Conservation (phyloP, 1,140 invertebrate genomes). For the Rhagoletis zephyria region DNA sequence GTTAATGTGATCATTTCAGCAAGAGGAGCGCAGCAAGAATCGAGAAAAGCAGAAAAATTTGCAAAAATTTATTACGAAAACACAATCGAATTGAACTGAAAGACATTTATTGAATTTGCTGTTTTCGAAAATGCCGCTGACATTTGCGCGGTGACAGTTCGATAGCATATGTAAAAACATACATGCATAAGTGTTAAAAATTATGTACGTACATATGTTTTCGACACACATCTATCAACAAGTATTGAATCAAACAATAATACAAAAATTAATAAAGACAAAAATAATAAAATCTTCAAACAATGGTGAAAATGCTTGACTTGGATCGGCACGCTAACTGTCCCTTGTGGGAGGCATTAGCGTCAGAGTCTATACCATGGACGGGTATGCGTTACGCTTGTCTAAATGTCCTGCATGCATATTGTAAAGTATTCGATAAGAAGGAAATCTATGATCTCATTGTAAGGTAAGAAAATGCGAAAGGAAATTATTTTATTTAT, state of each 20-base stretch:
- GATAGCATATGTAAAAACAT: not conserved
- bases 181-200: too few species aligned
- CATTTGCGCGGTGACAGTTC: not conserved
- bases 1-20: not conserved
- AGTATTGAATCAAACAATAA: slow-evolving; percentile 9
- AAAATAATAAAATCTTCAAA: slow-evolving; percentile 58
- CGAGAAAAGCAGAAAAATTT: too few species aligned
- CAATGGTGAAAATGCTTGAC: slow-evolving; percentile 76
- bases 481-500: not conserved
- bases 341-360: slow-evolving; percentile 75
- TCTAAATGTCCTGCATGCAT: slow-evolving; percentile 84
- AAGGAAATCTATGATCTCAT: slow-evolving; percentile 84
- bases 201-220: not conserved
- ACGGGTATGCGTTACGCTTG: slow-evolving; percentile 85
- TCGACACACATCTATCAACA: not conserved
- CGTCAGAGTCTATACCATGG: slow-evolving; percentile 79
- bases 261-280: not conserved
- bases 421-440: slow-evolving; percentile 87
- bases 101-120: not conserved
- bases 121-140: not conserved
- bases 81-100: slow-evolving; percentile 13
- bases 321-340: slow-evolving; percentile 77
- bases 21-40: too few species aligned
- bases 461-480: slow-evolving; percentile 78
- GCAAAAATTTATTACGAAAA: too few species aligned